A percentile compares a stretch with the other conserved stretches of the same genome.
Conservation (phyloP, 2,797 vertebrate genomes). For the Phoxinus dragarum region DNA sequence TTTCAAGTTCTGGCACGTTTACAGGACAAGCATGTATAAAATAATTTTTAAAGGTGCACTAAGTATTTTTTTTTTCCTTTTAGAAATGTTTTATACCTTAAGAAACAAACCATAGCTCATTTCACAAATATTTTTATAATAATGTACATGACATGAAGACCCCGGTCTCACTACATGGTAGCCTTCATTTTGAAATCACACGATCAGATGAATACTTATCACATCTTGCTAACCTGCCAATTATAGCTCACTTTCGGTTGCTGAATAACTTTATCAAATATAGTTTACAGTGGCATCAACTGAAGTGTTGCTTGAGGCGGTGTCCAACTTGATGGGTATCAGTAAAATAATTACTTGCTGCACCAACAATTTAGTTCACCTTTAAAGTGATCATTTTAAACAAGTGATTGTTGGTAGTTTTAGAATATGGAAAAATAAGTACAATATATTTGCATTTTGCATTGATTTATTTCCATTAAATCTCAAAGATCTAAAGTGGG, state of each 20-base stretch:
- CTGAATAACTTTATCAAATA: background rate
- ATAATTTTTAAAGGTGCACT: conserved; percentile 47
- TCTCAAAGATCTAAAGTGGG: background rate
- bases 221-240: background rate
- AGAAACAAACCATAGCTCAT: background rate
- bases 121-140: conserved; percentile 21
- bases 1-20: conserved; percentile 53
- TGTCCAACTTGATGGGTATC: background rate
- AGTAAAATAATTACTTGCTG: background rate
- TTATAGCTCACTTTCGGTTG: background rate
- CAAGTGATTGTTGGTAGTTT: conserved; percentile 2
- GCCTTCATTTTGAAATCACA: background rate
- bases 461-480: conserved; percentile 35
- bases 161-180: background rate
- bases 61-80: conserved; percentile 16
- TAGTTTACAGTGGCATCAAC: background rate
- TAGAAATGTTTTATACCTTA: background rate
- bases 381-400: conserved; percentile 26
- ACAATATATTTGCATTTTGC: conserved; percentile 33
- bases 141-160: background rate
- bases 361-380: background rate
- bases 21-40: conserved; percentile 58
- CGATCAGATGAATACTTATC: background rate
- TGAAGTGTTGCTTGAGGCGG: background rate
- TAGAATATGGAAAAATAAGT: conserved; percentile 14